Conservation (phyloP, 2,797 vertebrate species). For the Tragelaphus eurycerus region DNA sequence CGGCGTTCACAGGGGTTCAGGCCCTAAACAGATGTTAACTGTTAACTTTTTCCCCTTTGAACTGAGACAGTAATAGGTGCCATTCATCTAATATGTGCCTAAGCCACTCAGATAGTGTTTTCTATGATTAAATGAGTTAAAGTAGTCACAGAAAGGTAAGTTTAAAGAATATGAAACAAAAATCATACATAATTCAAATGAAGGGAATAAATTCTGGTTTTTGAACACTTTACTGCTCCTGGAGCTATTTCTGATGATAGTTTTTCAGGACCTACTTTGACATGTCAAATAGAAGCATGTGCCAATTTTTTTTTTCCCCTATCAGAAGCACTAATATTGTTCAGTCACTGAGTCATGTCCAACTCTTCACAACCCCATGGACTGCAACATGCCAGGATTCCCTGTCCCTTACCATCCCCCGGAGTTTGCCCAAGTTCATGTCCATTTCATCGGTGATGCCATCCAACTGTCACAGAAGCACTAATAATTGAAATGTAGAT, state of each 20-base stretch:
- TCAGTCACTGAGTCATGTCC: neutral
- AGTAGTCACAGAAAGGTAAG: neutral
- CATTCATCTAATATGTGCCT: neutral
- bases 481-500: neutral
- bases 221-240: neutral
- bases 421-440: neutral
- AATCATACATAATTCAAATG: neutral
- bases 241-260: neutral
- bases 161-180: neutral
- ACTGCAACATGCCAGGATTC: neutral
- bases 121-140: neutral
- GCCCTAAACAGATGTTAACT: neutral
- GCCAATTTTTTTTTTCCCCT: neutral
- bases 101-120: neutral
- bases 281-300: neutral
- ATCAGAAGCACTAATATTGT: neutral
- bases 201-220: neutral
- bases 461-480: neutral
- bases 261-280: slow-evolving; percentile 28
- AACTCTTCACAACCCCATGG: neutral
- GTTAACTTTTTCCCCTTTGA: slow-evolving; percentile 15
- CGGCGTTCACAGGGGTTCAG: neutral
- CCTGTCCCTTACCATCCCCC: neutral
- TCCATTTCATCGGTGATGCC: neutral
- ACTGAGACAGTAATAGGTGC: neutral